Evolutionary conservation across 92 coral and sea anemone genomes (phyloP), one percentile per base, ranked within the genome.

Genomic region (Diadumene lineata): DNA sequence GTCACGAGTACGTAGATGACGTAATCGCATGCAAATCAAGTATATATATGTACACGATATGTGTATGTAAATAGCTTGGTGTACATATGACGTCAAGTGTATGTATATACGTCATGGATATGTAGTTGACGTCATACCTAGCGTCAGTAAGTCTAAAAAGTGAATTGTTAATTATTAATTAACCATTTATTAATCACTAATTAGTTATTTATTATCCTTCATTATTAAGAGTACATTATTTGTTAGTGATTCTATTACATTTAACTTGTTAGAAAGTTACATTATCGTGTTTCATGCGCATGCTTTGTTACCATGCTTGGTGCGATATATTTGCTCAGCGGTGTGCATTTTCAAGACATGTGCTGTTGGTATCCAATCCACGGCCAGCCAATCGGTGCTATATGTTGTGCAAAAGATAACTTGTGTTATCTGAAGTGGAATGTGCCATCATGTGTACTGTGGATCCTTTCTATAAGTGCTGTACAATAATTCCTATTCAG

Each of bases 291-390:
- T n/a, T n/a, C n/a, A n/a, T n/a, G n/a, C n/a, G n/a, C 43, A 30
- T 62, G 68, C 68, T 28, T 62, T 26, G 68, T 62, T 67, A 44
- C 55, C 75, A 62, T 25, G 31, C 33, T 69, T 70, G 11, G 33
- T 29, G 55, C 31, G n/a, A n/a, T n/a, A n/a, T n/a, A n/a, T n/a
- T n/a, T n/a, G 51, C 74, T 63, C 65, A 64, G 74, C 53, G 75
- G 78, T 69, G 72, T 65, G 57, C 81, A 65, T 30, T 82, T 75
- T 44, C 68, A 74, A 16, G 70, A 70, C 73, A 68, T 48, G 58
- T 11, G 73, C 57, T 25, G 10, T 10, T 34, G 22, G 64, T 62
- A 19, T 62, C 7, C 43, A 30, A 28, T 58, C 10, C 7, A 10
- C 17, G 7, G n/a, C 19, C 60, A 53, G 18, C 64, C 64, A 17